A percentile compares a stretch with the other conserved stretches of the same genome.
phyloP scores from a whole-genome alignment of 2,888 invertebrate species.

The Ormyrus labotus region DNA sequence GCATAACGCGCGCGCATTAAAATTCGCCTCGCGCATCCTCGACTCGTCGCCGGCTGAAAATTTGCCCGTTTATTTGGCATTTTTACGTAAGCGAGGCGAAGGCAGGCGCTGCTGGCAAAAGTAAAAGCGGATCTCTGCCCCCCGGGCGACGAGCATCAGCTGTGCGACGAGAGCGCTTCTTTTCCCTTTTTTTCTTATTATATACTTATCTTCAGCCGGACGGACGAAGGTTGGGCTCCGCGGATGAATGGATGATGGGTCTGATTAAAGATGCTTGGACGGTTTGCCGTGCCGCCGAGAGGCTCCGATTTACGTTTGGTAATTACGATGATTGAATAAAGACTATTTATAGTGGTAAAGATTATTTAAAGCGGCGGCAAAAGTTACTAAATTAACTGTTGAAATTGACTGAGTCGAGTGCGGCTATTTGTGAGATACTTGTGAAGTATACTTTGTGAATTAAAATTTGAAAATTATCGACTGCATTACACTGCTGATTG shows the following conservation, averaged over 20 bases:
- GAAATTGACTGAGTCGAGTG: too few species aligned
- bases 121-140: slow-evolving; percentile 41
- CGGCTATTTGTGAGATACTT: too few species aligned
- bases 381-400: too few species aligned
- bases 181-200: neutral
- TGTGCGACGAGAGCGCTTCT: slow-evolving; percentile 4
- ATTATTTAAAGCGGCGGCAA: too few species aligned
- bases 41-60: too few species aligned
- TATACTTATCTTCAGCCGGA: neutral
- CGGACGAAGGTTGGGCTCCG: neutral
- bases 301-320: neutral
- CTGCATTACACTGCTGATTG: too few species aligned
- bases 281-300: neutral
- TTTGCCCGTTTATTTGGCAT: neutral
- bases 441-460: too few species aligned
- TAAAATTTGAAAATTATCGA: too few species aligned
- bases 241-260: too few species aligned
- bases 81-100: slow-evolving; percentile 17
- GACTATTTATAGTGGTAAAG: too few species aligned
- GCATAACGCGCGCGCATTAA: too few species aligned
- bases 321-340: too few species aligned
- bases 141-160: slow-evolving; percentile 9
- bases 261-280: neutral
- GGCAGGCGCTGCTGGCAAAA: slow-evolving; percentile 14
- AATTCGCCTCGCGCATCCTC: neutral